phyloP scores from a whole-genome alignment of 2,888 invertebrate species.

The Pilophorus perplexus region DNA sequence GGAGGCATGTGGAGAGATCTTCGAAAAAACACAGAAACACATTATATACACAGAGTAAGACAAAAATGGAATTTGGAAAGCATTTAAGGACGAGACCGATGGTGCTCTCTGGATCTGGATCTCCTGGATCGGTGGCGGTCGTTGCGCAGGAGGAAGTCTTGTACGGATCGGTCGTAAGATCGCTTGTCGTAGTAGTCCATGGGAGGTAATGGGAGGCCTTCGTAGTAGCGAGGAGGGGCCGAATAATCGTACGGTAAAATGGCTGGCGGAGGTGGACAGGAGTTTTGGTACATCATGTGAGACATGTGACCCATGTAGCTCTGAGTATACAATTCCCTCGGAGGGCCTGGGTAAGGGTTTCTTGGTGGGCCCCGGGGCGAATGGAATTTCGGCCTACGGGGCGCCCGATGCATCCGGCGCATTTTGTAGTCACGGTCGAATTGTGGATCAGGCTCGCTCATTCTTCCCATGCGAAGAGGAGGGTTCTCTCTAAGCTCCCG shows the following conservation, averaged over 20 bases:
- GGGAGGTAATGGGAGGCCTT: constrained; percentile 30
- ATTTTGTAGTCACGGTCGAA: neutral
- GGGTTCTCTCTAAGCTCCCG: constrained; percentile 28
- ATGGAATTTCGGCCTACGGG: neutral
- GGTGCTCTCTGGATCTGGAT: neutral
- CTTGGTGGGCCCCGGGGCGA: neutral
- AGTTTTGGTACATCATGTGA: neutral
- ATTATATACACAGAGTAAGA: neutral
- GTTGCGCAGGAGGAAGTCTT: constrained; percentile 83
- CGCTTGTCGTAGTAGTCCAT: constrained; percentile 64
- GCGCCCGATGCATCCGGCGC: neutral
- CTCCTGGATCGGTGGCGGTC: constrained; percentile 54
- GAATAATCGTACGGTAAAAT: constrained; percentile 25
- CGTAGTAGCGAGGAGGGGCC: constrained; percentile 48
- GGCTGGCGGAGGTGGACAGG: constrained; percentile 13
- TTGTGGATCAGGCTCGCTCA: neutral
- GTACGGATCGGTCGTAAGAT: constrained; percentile 83
- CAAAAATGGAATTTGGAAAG: constrained; percentile 6
- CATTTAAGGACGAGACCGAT: neutral
- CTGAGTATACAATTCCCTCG: constrained; percentile 7
- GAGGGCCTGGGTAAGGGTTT: neutral
- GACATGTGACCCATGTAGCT: constrained; percentile 4
- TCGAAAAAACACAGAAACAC: constrained; percentile 24
- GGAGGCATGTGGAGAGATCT: constrained; percentile 33
- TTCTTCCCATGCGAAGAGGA: neutral